Evolutionary conservation across 2,888 invertebrate species (phyloP), one percentile per base, ranked within the genome.

Genomic region (Ectobius pallidus): DNA sequence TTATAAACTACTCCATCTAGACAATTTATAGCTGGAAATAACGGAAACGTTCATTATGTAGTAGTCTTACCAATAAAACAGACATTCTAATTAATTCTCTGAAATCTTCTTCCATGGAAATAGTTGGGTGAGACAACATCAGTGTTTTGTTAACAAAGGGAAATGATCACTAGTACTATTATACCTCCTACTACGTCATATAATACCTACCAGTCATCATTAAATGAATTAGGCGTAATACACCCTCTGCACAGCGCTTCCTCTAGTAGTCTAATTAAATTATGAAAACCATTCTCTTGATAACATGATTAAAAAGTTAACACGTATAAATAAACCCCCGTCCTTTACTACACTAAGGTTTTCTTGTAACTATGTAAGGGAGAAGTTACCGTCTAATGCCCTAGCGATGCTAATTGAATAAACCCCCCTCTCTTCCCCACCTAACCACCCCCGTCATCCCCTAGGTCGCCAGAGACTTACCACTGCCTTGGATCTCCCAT

Each of bases 271-370:
- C 22, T 65, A 63, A 72, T 72, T 72, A 72, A 72, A 46, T 69
- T 72, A 69, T 61, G 61, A 58, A 46, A 62, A 63, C 71, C 62
- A 71, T 71, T 63, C 65, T 42, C 63, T 46, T 34, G 71, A 65
- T 63, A 73, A 73, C 62, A 69, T 52, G 61, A 73, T 73, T 69
- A 72, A 72, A 72, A 72, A 72, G 72, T 68, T 72, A 72, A 69
- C 72, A 72, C 58, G 61, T 46, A 72, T 72, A 72, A 69, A 68
- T 61, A 72, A 52, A 61, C 55, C 42, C 46, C 22, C n/a, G n/a
- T n/a, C n/a, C n/a, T n/a, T n/a, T n/a, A n/a, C n/a, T n/a, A n/a
- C n/a, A n/a, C n/a, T n/a, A n/a, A n/a, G n/a, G n/a, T n/a, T 65
- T 58, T 65, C 65, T 44, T 44, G 65, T 27, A 46, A 46, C 27